Conservation (phyloP, 2,888 invertebrate genomes). For the Zaprionus bogoriensis region DNA sequence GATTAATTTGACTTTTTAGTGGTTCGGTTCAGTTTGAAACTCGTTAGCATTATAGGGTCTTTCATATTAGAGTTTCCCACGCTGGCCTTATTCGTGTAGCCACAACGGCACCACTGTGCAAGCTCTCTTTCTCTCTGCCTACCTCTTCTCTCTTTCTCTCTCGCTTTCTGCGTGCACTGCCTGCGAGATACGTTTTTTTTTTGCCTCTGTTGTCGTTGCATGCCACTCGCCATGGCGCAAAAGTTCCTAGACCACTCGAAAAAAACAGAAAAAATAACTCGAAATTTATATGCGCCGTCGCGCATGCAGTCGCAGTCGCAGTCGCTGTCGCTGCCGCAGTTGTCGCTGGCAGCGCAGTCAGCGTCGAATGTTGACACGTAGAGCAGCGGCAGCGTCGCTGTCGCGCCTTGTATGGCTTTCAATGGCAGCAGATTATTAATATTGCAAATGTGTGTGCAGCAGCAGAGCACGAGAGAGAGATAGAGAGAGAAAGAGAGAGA, state of each 20-base stretch:
- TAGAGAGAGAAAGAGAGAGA: not conserved
- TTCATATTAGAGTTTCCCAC: slow-evolving; percentile 36
- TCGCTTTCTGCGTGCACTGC: slow-evolving; percentile 42
- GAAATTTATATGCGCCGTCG: slow-evolving; percentile 77
- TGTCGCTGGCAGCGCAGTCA: slow-evolving; percentile 38
- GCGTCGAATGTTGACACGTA: slow-evolving; percentile 76
- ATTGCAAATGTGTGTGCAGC: slow-evolving; percentile 60
- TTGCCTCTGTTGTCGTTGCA: slow-evolving; percentile 54
- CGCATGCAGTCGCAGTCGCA: slow-evolving; percentile 63
- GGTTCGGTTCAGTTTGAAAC: slow-evolving; percentile 8
- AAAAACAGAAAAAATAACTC: slow-evolving; percentile 55
- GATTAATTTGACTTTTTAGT: slow-evolving; percentile 16
- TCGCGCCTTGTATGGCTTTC: slow-evolving; percentile 78
- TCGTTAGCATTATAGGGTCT: slow-evolving; percentile 25
- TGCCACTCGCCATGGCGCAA: slow-evolving; percentile 74
- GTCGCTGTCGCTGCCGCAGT: slow-evolving; percentile 14
- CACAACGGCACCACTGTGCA: slow-evolving; percentile 53
- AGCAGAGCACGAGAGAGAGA: not conserved
- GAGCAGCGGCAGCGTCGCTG: slow-evolving; percentile 32
- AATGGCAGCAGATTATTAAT: slow-evolving; percentile 78
- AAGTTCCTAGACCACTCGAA: slow-evolving; percentile 75
- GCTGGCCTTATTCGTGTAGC: slow-evolving; percentile 36
- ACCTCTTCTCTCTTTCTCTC: not conserved
- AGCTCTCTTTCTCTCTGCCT: not conserved
- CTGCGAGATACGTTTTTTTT: slow-evolving; percentile 51